phyloP scores from a whole-genome alignment of 1,140 invertebrate species.

The Leguminivora glycinivorella region DNA sequence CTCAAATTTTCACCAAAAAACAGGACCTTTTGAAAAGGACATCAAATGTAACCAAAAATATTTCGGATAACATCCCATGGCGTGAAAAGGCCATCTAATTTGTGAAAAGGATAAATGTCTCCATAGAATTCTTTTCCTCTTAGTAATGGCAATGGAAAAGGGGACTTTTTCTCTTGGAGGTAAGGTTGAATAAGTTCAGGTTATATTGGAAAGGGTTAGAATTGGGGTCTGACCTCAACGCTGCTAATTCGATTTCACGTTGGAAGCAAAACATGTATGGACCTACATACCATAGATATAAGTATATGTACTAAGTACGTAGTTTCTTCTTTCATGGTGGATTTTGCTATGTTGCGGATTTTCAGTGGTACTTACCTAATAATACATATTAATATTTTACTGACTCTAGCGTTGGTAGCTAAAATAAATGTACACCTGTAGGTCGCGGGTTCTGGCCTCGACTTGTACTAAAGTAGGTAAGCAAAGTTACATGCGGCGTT shows the following conservation, averaged over 20 bases:
- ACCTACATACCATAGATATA: too few relatives aligned
- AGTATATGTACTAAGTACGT: too few relatives aligned
- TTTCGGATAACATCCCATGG: neutral
- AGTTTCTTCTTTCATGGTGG: too few relatives aligned
- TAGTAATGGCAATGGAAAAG: neutral
- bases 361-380: too few relatives aligned
- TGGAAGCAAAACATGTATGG: neutral
- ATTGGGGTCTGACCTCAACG: neutral
- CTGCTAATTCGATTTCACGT: neutral
- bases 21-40: neutral
- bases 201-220: neutral
- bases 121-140: slow-evolving; percentile 7
- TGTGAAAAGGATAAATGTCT: neutral
- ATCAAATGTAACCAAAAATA: neutral
- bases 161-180: neutral
- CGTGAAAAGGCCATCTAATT: neutral
- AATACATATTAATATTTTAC: too few relatives aligned
- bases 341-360: too few relatives aligned
- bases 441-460: too few relatives aligned
- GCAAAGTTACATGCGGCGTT: too few relatives aligned
- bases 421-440: too few relatives aligned
- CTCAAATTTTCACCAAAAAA: neutral
- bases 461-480: too few relatives aligned
- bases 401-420: too few relatives aligned
- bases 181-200: neutral